Evolutionary conservation across 2,888 invertebrate species (phyloP).

Genomic region (Ormia ochracea): DNA sequence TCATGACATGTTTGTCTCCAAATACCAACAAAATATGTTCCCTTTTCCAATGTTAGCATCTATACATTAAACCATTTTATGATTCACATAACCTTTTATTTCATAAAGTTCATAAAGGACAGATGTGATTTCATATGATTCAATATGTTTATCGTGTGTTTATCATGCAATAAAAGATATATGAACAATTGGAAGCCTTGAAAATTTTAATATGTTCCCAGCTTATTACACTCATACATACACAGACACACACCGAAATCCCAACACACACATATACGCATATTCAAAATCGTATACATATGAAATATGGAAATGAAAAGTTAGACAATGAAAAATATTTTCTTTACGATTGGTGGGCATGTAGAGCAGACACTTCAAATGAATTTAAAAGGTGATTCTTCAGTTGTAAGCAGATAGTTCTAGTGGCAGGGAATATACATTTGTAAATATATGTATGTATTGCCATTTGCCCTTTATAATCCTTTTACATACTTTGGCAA

Average conservation of each 20-base stretch:
- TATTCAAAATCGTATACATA: background rate
- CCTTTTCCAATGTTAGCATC: background rate
- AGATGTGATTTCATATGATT: conserved; percentile 4
- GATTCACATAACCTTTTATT: background rate
- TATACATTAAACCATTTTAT: background rate
- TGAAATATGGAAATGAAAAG: background rate
- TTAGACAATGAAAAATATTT: too few species aligned
- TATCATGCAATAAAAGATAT: background rate
- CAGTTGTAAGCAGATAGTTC: too few species aligned
- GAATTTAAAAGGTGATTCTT: too few species aligned
- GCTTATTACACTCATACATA: background rate
- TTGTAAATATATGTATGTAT: too few species aligned
- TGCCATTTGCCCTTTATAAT: too few species aligned
- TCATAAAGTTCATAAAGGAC: background rate
- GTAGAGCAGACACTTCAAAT: too few species aligned
- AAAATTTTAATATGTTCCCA: background rate
- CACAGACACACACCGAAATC: too few species aligned
- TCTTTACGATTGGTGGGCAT: too few species aligned
- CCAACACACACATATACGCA: too few species aligned
- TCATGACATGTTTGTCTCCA: background rate
- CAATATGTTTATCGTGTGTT: background rate
- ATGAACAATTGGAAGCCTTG: background rate
- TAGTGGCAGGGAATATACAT: too few species aligned
- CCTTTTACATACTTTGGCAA: too few species aligned
- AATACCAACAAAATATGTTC: background rate